Base-by-base conservation (phyloP, 2,888 invertebrate genomes). In the Crocallis elinguaria region DNA sequence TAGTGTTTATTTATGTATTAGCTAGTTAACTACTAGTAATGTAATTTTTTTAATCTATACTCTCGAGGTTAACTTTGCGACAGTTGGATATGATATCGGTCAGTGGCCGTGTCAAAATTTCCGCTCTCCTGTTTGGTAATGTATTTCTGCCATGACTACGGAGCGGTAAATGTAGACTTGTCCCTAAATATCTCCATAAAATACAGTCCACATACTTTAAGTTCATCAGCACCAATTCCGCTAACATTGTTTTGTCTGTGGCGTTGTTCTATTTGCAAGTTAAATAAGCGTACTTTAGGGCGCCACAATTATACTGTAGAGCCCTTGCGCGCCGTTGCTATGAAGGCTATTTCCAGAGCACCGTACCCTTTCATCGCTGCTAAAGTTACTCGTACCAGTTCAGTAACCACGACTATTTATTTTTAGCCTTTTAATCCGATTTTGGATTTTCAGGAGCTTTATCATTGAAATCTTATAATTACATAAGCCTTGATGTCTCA, bases 341-440 rank as follows among this genome's bases (percentile, higher is more conserved):
- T n/a, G n/a, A 60, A 29, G 41, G 57, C 57, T 66, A 63, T 66
- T 63, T 61, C 36, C 39, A 60, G 53, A 55, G 45, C 29, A 21
- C 46, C 44, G 23, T 44, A 48, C 54, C 52, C 62, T 60, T 60
- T 58, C 55, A 50, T 33, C 32, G 43, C 46, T 29, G 46, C 49
- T 46, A 46, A 52, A 46, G 30, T 46, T 37, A 41, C 39, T 36
- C 21, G 29, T 35, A 42, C 45, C 45, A 30, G 39, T 23, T 52
- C 33, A 29, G 36, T 46, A 39, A 52, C 52, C 41, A 35, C 13
- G 19, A 21, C 35, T 30, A 21, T 45, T 32, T 38, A 38, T 44
- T 30, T 43, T n/a, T 43, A 39, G 35, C 17, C 39, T 33, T 13
- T 25, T n/a, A 37, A 37, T 19, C 9, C 29, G 29, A 29, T 11